Conservation (phyloP, 1,140 invertebrate genomes). For the Aleiodes sp. region DNA sequence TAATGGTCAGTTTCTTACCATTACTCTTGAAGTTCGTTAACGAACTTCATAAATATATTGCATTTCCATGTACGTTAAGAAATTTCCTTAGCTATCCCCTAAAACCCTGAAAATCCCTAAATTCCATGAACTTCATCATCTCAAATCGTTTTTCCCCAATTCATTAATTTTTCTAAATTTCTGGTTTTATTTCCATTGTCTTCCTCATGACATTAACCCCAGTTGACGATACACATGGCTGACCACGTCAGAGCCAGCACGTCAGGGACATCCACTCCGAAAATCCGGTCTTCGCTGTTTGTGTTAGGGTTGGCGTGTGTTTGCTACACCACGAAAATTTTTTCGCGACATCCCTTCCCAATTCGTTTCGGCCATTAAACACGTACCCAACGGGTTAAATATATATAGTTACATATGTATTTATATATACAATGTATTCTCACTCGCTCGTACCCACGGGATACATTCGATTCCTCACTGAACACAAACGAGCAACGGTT, state of each 20-base stretch:
- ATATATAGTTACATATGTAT: background rate
- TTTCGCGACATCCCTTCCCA: slow-evolving; percentile 33
- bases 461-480: slow-evolving; percentile 39
- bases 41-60: too few relatives aligned
- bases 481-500: slow-evolving; percentile 42
- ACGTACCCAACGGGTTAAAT: background rate
- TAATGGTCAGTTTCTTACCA: too few relatives aligned
- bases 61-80: too few relatives aligned
- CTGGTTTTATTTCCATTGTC: slow-evolving; percentile 6
- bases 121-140: background rate
- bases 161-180: background rate
- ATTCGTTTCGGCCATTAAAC: slow-evolving; percentile 39
- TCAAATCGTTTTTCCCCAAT: background rate
- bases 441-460: background rate
- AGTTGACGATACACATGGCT: slow-evolving; percentile 21
- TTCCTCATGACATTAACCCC: slow-evolving; percentile 35
- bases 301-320: too few relatives aligned
- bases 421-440: background rate
- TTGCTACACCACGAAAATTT: slow-evolving; percentile 17
- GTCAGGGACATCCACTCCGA: background rate
- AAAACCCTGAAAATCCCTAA: too few relatives aligned
- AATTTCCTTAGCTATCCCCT: too few relatives aligned
- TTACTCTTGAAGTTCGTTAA: too few relatives aligned
- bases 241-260: slow-evolving; percentile 15
- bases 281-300: slow-evolving; percentile 7